These are phyloP conservation scores for Quadroppia sp. DNA, from an alignment of 2,888 invertebrate species.

Conservation along the genomic window DNA sequence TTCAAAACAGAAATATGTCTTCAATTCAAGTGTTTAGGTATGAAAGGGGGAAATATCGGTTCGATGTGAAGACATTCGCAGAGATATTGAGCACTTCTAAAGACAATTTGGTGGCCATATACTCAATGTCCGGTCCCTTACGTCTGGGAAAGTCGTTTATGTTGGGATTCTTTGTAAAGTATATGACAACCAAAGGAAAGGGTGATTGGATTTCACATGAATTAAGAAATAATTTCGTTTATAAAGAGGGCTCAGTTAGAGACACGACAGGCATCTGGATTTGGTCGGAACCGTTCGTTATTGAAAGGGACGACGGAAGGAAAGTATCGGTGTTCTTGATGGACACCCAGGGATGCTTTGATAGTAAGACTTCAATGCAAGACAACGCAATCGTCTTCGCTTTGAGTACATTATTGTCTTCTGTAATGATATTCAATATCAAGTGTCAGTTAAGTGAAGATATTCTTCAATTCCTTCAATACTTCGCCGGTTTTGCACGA, in stretches of 20 bases:
- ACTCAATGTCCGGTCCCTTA: constrained; percentile 49
- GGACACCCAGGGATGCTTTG: constrained; percentile 83
- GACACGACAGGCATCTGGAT: constrained; percentile 94
- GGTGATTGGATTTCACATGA: constrained; percentile 37
- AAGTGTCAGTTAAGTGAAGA: constrained; percentile 97
- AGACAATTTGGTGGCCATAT: constrained; percentile 42
- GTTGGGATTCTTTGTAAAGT: constrained; percentile 48
- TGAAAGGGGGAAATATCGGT: too few relatives aligned
- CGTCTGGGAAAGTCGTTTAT: constrained; percentile 49
- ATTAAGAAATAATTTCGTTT: constrained; percentile 63
- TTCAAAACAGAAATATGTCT: too few relatives aligned
- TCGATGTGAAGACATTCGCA: too few relatives aligned
- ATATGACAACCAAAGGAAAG: constrained; percentile 45
- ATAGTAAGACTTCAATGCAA: constrained; percentile 92
- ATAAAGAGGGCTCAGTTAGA: constrained; percentile 90
- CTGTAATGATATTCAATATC: constrained; percentile 68
- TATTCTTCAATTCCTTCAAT: constrained; percentile 72
- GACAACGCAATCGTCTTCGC: constrained; percentile 99
- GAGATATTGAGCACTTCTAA: neutral
- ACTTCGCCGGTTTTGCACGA: constrained; percentile 97
- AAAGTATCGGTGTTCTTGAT: constrained; percentile 75
- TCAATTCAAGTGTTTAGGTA: too few relatives aligned
- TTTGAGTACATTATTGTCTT: constrained; percentile 94
- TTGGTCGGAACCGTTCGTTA: constrained; percentile 90
- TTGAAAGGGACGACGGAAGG: constrained; percentile 53